Evolutionary conservation across 1,140 invertebrate genomes (phyloP), one percentile per base, ranked within the genome.

Genomic region (Ips nitidus): DNA sequence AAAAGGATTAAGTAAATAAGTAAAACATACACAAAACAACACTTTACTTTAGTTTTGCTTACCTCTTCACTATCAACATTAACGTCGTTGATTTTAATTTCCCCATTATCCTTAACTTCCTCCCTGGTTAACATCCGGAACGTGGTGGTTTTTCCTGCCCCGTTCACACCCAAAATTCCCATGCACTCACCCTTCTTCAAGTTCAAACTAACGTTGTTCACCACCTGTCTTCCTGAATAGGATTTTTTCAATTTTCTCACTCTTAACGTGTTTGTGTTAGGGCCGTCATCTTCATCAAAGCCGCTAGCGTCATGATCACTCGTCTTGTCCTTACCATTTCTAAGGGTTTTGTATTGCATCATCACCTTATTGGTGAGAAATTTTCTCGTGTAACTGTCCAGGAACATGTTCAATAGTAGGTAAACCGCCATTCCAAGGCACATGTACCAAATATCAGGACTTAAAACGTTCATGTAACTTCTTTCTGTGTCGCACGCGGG

Each of bases 81-180:
- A 43, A 67, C 59, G 41, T 70, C 58, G 22, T 50, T 55, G 3
- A 70, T 68, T 2, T 60, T 41, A 7, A 72, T 68, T 4, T 22
- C 22, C 40, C 70, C 73, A 2, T 71, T 63, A 45, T 73, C 72
- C n/a, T 69, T 69, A 22, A 75, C 52, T 42, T 84, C 81, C 76
- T 90, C 88, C 8, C 90, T 90, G 1, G 91, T 92, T 57, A 92
- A 79, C 88, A 92, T 92, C 2, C 73, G 62, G 64, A 97, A 96
- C 3, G 92, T 95, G 6, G 92, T 92, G 3, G 94, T 94, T 82
- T 97, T 97, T 2, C 95, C 95, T 3, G 95, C 94, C 1, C 94
- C 95, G 71, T 88, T 88, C 1, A 84, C 81, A 1, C 93, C 93
- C 1, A 94, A 77, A 22, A 95, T 82, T 2, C 93, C 94, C 82